Percentiles rank a stretch among this genome's conserved stretches.
Conservation (phyloP, 2,797 vertebrate genomes). For the Rhyacichthys aspro region DNA sequence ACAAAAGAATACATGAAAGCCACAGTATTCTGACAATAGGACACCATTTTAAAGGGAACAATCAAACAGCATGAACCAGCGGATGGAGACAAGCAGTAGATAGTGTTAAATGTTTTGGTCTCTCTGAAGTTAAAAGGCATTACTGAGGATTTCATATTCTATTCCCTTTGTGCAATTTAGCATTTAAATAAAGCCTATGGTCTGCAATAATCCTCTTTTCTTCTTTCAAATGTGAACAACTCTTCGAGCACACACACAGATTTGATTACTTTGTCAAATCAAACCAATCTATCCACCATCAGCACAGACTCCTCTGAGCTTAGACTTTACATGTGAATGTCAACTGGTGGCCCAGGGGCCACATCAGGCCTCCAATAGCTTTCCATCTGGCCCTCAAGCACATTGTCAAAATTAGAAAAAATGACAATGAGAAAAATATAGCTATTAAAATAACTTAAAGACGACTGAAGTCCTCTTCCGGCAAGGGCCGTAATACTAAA, state of each 20-base stretch:
- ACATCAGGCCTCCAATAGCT: no score
- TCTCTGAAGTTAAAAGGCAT: constrained; percentile 2
- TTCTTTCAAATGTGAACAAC: background rate
- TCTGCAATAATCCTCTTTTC: background rate
- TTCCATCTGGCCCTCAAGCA: no score
- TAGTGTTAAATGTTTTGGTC: background rate
- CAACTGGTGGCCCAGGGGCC: no score
- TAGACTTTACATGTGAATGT: no score
- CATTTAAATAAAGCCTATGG: background rate
- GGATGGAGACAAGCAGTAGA: background rate
- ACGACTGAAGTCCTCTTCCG: no score
- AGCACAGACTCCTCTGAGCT: no score
- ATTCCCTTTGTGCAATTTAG: background rate
- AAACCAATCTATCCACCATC: no score
- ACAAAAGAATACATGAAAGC: constrained; percentile 6
- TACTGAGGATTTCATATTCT: constrained; percentile 1
- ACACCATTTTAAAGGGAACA: constrained; percentile 1
- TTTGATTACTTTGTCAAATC: no score
- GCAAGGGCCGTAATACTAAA: no score
- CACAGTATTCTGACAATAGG: background rate
- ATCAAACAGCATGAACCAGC: background rate
- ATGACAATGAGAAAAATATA: no score
- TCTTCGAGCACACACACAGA: background rate
- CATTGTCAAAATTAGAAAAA: no score
- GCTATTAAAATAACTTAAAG: no score